Evolutionary conservation across 2,113 vertebrate genomes (phyloP).

Genomic region (Ifrita kowaldi): DNA sequence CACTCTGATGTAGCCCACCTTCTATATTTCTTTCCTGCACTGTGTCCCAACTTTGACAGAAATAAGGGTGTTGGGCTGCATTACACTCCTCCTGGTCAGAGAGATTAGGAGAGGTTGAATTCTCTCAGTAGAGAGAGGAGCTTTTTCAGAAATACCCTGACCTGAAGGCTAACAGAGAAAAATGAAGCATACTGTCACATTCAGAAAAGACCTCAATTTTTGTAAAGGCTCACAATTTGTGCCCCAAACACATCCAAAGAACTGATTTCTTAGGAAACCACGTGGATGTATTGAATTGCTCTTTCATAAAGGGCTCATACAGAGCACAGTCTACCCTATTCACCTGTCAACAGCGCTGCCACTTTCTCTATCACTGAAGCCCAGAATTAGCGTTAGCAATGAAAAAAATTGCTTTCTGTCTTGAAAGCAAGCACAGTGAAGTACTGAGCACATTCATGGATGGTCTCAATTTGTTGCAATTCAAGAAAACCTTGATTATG

Average conservation of each 20-base stretch:
- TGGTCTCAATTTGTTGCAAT: not conserved
- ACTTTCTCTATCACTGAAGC: not conserved
- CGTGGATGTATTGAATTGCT: not conserved
- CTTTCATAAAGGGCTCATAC: not conserved
- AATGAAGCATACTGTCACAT: not conserved
- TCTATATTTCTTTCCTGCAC: not conserved
- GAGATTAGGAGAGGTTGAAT: not conserved
- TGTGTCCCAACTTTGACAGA: rapidly evolving
- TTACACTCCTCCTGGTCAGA: not conserved
- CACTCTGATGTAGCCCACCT: not conserved
- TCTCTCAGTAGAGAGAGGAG: not conserved
- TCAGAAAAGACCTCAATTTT: not conserved
- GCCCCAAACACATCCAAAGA: not conserved
- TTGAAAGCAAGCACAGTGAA: not conserved
- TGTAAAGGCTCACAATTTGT: not conserved
- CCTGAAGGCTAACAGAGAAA: not conserved
- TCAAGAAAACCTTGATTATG: not conserved
- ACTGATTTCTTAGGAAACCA: not conserved
- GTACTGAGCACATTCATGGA: not conserved
- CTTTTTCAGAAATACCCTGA: not conserved
- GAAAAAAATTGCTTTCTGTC: not conserved
- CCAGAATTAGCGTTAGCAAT: not conserved
- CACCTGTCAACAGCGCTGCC: not conserved
- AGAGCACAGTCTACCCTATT: not conserved
- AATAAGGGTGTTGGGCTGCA: not conserved